Conservation (phyloP, 2,113 vertebrate species). For the Lipotes vexillifer region DNA sequence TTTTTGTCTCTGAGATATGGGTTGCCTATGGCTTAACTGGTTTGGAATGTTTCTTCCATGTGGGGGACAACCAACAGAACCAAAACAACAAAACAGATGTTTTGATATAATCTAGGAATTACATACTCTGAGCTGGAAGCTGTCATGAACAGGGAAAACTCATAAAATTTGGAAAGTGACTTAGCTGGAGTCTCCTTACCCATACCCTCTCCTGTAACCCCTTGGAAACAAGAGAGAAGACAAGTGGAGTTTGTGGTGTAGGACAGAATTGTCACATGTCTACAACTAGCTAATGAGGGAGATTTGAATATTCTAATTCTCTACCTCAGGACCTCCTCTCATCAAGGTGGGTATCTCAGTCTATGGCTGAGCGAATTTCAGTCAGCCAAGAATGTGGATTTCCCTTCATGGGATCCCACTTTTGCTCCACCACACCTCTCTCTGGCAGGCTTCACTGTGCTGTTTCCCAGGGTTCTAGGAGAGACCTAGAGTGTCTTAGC, state of each 20-base stretch:
- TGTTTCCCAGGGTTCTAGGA: neutral
- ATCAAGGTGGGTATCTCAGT: neutral
- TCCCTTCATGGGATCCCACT: neutral
- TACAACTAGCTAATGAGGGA: neutral
- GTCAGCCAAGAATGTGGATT: neutral
- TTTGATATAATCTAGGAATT: constrained; percentile 33
- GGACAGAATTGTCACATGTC: neutral
- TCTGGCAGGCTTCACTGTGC: neutral
- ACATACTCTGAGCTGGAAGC: neutral
- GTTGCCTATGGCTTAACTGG: constrained; percentile 14
- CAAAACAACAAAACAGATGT: constrained; percentile 41
- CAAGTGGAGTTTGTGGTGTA: neutral
- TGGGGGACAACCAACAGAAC: constrained; percentile 30
- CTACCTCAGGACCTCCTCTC: neutral
- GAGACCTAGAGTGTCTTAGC: constrained; percentile 35
- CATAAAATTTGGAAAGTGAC: neutral
- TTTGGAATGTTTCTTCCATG: constrained; percentile 51
- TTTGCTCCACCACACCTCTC: neutral
- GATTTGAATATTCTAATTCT: constrained; percentile 28
- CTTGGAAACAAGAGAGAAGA: neutral
- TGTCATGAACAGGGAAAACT: constrained; percentile 9
- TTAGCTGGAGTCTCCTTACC: neutral
- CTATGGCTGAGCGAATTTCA: neutral
- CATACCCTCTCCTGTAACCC: no score
- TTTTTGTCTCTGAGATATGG: neutral